phyloP scores from a whole-genome alignment of 2,888 invertebrate genomes.

The Meandrusa payeni region DNA sequence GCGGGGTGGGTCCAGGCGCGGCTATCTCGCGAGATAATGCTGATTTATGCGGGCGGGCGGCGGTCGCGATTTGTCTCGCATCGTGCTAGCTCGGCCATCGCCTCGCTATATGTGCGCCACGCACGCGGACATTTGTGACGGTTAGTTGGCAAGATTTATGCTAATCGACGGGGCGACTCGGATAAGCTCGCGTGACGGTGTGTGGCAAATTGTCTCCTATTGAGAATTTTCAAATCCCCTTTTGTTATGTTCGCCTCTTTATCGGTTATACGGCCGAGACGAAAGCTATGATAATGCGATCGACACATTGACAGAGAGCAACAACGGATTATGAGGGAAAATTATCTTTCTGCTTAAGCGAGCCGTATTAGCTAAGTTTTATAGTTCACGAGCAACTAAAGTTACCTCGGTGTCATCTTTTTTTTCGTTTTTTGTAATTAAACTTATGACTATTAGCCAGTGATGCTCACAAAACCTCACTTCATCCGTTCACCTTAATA shows the following conservation, averaged over 20 bases:
- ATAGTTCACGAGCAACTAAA: too few relatives aligned
- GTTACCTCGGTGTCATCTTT: too few relatives aligned
- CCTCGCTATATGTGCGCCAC: constrained; percentile 38
- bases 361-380: too few relatives aligned
- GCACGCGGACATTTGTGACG: constrained; percentile 69
- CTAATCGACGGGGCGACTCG: constrained; percentile 75
- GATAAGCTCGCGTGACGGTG: constrained; percentile 75
- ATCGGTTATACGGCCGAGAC: constrained; percentile 45
- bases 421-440: too few relatives aligned
- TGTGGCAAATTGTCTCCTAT: constrained; percentile 75
- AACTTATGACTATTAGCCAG: too few relatives aligned
- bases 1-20: constrained; percentile 52
- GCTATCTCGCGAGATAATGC: constrained; percentile 81
- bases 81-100: constrained; percentile 44
- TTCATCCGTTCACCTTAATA: too few relatives aligned
- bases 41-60: constrained; percentile 77
- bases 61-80: constrained; percentile 77
- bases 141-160: constrained; percentile 79
- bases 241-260: constrained; percentile 53
- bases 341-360: too few relatives aligned
- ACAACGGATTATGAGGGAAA: constrained; percentile 32
- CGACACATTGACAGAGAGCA: constrained; percentile 6
- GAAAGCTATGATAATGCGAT: constrained; percentile 20
- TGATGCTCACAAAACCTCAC: too few relatives aligned
- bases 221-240: constrained; percentile 63